These are phyloP conservation scores for Callipepla californica DNA, from an alignment of 2,113 vertebrate genomes.

Conservation along the genomic window DNA sequence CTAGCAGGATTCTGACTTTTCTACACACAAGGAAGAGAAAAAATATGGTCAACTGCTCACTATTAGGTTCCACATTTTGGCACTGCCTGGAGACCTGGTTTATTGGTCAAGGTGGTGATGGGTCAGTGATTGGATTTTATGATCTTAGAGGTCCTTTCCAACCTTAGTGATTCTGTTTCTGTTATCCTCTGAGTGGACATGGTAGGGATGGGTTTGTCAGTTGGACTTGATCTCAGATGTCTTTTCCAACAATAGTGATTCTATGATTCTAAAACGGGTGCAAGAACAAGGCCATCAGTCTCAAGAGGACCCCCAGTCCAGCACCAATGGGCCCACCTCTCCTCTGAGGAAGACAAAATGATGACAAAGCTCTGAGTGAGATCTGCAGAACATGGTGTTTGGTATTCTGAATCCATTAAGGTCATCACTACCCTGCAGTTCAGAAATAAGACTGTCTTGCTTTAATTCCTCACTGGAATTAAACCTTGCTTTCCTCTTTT, in stretches of 20 bases:
- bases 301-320: not conserved
- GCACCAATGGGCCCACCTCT: not conserved
- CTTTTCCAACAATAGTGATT: no score
- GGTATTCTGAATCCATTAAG: not conserved
- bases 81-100: not conserved
- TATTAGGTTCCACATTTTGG: not conserved
- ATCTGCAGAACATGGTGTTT: not conserved
- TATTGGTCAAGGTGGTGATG: not conserved
- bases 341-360: not conserved
- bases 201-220: no score
- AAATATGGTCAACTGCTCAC: not conserved
- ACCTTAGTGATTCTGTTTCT: not conserved
- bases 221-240: no score
- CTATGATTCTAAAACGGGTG: not conserved
- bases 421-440: not conserved
- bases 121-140: not conserved
- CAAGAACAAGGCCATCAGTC: not conserved
- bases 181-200: not conserved
- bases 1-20: not conserved
- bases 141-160: not conserved
- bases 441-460: not conserved
- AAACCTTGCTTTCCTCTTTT: not conserved
- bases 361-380: not conserved
- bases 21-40: not conserved
- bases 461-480: not conserved